phyloP scores from a whole-genome alignment of 2,888 invertebrate genomes.

The Omphaloscelis lunosa region DNA sequence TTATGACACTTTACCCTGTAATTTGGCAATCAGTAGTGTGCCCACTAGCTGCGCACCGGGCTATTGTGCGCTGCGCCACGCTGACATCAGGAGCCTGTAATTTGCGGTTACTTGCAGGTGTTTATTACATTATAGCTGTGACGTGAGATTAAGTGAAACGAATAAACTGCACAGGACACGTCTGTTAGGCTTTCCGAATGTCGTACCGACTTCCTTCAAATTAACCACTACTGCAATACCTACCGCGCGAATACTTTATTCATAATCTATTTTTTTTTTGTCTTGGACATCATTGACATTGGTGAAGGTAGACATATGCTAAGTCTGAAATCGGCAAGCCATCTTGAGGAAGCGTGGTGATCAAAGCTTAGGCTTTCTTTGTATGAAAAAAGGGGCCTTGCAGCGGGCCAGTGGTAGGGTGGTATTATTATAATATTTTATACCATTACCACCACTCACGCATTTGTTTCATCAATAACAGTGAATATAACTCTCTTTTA shows the following conservation, averaged over 20 bases:
- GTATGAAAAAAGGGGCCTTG: not conserved
- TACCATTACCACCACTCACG: no score
- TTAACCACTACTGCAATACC: not conserved
- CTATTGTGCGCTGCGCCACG: constrained; percentile 81
- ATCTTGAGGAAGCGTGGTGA: not conserved
- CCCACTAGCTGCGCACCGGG: constrained; percentile 69
- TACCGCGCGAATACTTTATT: constrained; percentile 4
- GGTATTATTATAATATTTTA: no score
- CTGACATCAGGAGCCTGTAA: constrained; percentile 84
- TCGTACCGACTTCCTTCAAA: constrained; percentile 20
- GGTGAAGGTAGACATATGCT: not conserved
- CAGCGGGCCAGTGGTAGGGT: not conserved
- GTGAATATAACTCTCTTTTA: no score
- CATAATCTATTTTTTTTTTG: not conserved
- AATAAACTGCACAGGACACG: constrained; percentile 70
- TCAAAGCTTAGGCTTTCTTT: not conserved
- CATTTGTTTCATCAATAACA: no score
- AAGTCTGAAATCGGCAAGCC: not conserved
- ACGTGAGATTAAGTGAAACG: constrained; percentile 73
- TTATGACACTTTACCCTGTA: constrained; percentile 88
- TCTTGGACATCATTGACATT: not conserved
- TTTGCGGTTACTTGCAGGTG: constrained; percentile 88
- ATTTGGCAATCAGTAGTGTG: constrained; percentile 85
- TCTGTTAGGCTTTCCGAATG: constrained; percentile 67
- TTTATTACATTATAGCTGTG: constrained; percentile 78